A percentile compares a stretch with the other conserved stretches of the same genome.
These are phyloP conservation scores for Coelopa frigida DNA, from an alignment of 1,140 invertebrate species.

Conservation along the genomic window DNA sequence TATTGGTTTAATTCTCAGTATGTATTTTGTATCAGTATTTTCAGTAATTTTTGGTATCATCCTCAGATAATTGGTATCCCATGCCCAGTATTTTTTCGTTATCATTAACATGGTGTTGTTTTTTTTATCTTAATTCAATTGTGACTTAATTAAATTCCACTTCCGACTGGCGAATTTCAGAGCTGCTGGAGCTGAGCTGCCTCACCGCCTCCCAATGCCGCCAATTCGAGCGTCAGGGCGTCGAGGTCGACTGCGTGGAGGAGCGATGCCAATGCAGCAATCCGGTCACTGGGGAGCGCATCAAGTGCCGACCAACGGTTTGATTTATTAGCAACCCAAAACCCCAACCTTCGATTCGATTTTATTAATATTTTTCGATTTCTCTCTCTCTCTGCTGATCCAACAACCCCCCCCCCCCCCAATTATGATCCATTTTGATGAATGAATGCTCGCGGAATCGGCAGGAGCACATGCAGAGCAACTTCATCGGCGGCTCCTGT, in stretches of 20 bases:
- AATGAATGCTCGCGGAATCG: no score
- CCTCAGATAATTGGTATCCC: no score
- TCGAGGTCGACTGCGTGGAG: background rate
- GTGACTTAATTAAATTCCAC: no score
- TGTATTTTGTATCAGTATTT: no score
- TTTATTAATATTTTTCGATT: background rate
- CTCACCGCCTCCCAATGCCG: background rate
- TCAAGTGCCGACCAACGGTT: constrained; percentile 4
- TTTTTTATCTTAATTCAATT: no score
- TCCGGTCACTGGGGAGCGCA: background rate
- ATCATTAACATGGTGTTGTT: no score
- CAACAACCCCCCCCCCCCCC: no score
- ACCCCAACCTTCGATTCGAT: background rate
- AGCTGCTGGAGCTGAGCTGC: constrained; percentile 4
- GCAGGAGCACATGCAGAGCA: constrained; percentile 19
- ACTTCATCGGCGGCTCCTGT: constrained; percentile 33
- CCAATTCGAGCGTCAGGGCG: constrained; percentile 1
- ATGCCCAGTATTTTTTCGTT: no score
- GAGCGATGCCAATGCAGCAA: constrained; percentile 1
- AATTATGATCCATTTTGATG: no score
- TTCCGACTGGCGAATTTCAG: constrained; percentile 1
- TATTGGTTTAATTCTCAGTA: no score
- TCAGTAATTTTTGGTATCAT: no score
- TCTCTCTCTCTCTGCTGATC: background rate
- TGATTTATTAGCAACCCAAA: background rate